Evolutionary conservation across 2,113 vertebrate genomes (phyloP).

Genomic region (Hyperoodon ampullatus): DNA sequence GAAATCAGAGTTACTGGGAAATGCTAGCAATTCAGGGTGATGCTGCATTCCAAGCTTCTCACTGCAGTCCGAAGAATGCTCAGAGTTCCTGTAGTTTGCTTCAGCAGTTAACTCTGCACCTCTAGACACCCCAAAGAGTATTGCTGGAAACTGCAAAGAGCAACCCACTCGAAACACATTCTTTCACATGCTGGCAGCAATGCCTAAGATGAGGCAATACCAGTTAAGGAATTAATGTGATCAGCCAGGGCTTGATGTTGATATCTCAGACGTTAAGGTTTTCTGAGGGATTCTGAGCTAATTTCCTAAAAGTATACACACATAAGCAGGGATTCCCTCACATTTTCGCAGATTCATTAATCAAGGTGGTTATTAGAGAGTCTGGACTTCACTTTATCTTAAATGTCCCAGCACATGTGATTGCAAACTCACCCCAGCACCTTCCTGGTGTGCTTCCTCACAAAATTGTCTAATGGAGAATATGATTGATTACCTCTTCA

Average conservation of each 20-base stretch:
- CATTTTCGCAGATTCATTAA: conserved; percentile 15
- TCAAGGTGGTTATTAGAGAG: neutral
- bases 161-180: neutral
- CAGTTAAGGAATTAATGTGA: neutral
- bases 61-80: neutral
- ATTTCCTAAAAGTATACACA: neutral
- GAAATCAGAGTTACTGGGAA: conserved; percentile 8
- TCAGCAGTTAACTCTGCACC: neutral
- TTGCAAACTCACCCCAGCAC: neutral
- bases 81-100: neutral
- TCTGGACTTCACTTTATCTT: neutral
- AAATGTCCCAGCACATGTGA: neutral
- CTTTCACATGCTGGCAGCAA: neutral
- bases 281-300: neutral
- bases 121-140: neutral
- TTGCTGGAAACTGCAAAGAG: neutral
- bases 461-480: neutral
- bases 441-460: neutral
- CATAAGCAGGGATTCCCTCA: neutral
- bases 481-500: neutral
- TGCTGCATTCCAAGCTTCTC: neutral
- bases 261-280: neutral
- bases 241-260: neutral
- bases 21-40: neutral
- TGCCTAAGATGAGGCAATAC: neutral